phyloP scores from a whole-genome alignment of 64 coral and sea anemone genomes.

The Anthopleura sola region DNA sequence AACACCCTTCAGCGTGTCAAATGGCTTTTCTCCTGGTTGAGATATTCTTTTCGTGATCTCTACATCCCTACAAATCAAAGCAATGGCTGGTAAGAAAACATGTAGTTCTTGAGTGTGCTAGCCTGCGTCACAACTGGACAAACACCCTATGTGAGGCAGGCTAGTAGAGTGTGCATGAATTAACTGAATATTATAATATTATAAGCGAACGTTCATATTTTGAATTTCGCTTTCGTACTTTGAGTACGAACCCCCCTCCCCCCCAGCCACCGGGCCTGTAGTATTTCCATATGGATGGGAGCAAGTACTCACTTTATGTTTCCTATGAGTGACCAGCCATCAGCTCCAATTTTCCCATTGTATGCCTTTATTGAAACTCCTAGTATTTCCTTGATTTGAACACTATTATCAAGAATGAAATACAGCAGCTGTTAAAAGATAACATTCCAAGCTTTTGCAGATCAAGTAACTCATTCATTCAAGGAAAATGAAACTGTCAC shows the following conservation, averaged over 20 bases:
- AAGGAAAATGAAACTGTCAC: no score
- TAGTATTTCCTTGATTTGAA: not conserved
- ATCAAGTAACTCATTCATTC: no score
- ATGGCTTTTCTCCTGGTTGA: slow-evolving; percentile 67
- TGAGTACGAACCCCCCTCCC: no score
- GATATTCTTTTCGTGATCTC: slow-evolving; percentile 77
- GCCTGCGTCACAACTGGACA: no score
- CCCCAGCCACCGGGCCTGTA: no score
- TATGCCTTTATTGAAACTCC: slow-evolving; percentile 4
- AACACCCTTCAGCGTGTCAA: slow-evolving; percentile 70
- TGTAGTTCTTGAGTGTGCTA: not conserved
- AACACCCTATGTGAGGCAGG: no score
- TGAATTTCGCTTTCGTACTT: no score
- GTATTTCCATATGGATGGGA: not conserved
- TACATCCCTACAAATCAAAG: slow-evolving; percentile 44
- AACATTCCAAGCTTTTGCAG: no score
- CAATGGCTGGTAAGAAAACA: not conserved
- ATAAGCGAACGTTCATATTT: no score
- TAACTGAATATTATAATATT: no score
- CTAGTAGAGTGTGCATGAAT: no score
- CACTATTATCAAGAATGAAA: not conserved
- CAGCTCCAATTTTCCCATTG: slow-evolving; percentile 39
- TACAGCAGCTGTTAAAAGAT: no score
- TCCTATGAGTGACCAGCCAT: slow-evolving; percentile 67
- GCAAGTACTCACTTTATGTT: slow-evolving; percentile 65